Base-by-base conservation (phyloP, 2,888 invertebrate genomes). In the Cosmia trapezina region DNA sequence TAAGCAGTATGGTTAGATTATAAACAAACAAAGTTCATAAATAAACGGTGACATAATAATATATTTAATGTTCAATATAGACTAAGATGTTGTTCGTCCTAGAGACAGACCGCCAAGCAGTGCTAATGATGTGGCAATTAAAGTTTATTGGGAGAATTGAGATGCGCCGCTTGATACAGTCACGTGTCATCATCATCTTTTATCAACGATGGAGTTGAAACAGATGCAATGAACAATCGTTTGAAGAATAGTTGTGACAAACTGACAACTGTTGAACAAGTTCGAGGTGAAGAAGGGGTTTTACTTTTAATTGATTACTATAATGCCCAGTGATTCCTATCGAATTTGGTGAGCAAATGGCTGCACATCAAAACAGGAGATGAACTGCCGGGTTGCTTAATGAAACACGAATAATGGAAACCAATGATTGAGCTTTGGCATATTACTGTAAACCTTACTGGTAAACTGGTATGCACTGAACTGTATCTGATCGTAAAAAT, bases 61-160 rank as follows among this genome's bases (percentile, higher is more conserved):
- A 28, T 22, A 49, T 33, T 28, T 11, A 51, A 45, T 63, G 28
- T 66, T 56, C 14, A 1, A 51, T 41, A 43, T 19, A 43, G 43
- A 59, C 57, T 19, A 68, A 64, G 47, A 72, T 83, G 70, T 68
- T 72, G 81, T 81, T 83, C 77, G 85, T 78, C 87, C 84, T 87
- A 88, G 87, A 87, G 84, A 88, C 88, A 86, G 79, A 72, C 82
- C 76, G 83, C 84, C 88, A 92, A 93, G 88, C 91, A 91, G 87
- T 91, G 91, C 89, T 88, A 85, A 87, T 92, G 91, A 93, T 92
- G 90, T 90, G 89, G 89, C 94, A 94, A 95, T 95, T 93, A 93
- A 90, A 90, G 82, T 93, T 89, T 89, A 95, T 95, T 94, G 94
- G 87, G 83, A 78, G 91, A 94, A 95, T 95, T 92, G 93, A 94